Percentiles rank a stretch among this genome's conserved stretches.
Conservation (phyloP, 2,888 invertebrate genomes). For the Cosmia trapezina region DNA sequence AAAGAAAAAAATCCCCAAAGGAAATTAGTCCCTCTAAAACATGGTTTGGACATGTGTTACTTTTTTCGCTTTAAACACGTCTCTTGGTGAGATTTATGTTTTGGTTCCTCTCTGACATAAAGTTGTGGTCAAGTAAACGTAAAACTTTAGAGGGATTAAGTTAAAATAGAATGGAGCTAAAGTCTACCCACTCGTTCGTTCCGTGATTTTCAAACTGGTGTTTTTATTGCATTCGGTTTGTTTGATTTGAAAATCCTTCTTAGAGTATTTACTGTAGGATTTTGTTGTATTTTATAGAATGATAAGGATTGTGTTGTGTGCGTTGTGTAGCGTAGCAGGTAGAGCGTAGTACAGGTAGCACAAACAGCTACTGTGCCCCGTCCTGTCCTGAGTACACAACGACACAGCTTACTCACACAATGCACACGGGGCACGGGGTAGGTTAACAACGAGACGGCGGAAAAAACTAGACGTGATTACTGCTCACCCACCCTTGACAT, state of each 20-base stretch:
- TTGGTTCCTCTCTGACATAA: conserved; percentile 82
- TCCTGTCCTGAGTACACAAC: conserved; percentile 87
- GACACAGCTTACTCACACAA: conserved; percentile 78
- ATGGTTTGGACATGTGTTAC: conserved; percentile 88
- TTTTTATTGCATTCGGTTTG: conserved; percentile 77
- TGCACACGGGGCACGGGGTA: conserved; percentile 65
- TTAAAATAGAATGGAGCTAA: conserved; percentile 74
- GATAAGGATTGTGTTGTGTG: conserved; percentile 85
- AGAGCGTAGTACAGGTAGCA: conserved; percentile 89
- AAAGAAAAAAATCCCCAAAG: conserved; percentile 83
- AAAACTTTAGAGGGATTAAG: conserved; percentile 76
- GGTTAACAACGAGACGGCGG: conserved; percentile 65
- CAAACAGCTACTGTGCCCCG: conserved; percentile 84
- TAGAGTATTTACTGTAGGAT: conserved; percentile 80
- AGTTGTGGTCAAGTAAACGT: conserved; percentile 81
- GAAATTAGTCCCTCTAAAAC: conserved; percentile 90
- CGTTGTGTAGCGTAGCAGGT: conserved; percentile 72
- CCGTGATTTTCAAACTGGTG: conserved; percentile 51
- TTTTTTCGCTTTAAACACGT: conserved; percentile 89
- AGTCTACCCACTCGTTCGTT: conserved; percentile 57
- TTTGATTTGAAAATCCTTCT: conserved; percentile 81
- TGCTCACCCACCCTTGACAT: conserved; percentile 53
- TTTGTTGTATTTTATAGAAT: conserved; percentile 83
- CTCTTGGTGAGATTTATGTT: conserved; percentile 86
- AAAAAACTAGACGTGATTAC: conserved; percentile 40